Conservation (phyloP, 1,140 invertebrate species). For the Eurosta solidaginis region DNA sequence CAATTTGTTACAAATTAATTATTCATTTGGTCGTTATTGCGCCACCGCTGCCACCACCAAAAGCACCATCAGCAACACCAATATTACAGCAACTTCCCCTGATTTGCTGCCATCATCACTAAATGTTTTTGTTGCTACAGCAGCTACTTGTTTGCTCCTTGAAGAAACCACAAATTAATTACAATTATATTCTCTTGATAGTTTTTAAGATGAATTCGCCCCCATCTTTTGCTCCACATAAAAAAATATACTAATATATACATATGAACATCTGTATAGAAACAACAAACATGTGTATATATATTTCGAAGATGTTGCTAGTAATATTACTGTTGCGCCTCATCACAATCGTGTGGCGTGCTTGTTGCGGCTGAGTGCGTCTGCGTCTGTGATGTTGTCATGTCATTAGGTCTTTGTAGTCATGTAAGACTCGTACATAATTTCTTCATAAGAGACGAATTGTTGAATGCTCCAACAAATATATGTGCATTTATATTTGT, state of each 20-base stretch:
- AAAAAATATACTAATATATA: too few species aligned
- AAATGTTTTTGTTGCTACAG: neutral
- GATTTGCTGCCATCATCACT: neutral
- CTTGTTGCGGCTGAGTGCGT: conserved; percentile 7
- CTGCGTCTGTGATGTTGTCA: conserved; percentile 23
- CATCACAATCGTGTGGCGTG: conserved; percentile 9
- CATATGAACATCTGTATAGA: too few species aligned
- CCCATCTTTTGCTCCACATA: neutral
- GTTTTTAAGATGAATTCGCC: conserved; percentile 3
- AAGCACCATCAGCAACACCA: neutral
- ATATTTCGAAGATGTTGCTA: neutral
- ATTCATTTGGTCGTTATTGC: conserved; percentile 22
- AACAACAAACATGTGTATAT: neutral
- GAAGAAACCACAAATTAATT: neutral
- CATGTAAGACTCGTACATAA: neutral
- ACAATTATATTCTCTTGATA: neutral
- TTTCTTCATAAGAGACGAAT: neutral
- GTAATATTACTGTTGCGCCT: conserved; percentile 18
- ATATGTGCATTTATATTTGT: conserved; percentile 42
- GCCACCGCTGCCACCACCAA: neutral
- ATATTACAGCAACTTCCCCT: neutral
- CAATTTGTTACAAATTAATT: conserved; percentile 29
- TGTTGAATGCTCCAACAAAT: neutral
- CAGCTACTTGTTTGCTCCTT: neutral
- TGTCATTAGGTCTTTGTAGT: neutral